phyloP scores from a whole-genome alignment of 2,113 vertebrate species.

The Plecturocebus donacophilus region DNA sequence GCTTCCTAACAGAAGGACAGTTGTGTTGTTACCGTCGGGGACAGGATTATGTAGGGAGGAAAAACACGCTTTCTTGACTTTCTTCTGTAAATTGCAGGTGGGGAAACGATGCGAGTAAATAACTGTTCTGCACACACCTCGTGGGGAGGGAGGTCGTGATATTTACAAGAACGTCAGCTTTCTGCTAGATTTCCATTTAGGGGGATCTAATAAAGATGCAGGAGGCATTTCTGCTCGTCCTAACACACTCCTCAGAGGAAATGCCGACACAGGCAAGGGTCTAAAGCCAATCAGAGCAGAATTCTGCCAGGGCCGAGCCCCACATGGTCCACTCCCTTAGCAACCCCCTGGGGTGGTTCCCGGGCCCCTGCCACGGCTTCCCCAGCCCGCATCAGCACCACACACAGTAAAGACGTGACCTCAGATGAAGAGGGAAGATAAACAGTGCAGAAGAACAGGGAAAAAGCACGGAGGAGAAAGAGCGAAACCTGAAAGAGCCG shows the following conservation, averaged over 20 bases:
- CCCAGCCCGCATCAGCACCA: neutral
- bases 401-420: neutral
- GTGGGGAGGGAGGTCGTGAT: neutral
- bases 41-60: neutral
- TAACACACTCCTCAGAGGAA: neutral
- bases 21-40: rapidly evolving
- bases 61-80: neutral
- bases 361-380: rapidly evolving
- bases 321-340: rapidly evolving
- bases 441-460: neutral
- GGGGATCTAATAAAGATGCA: neutral
- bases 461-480: rapidly evolving
- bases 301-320: rapidly evolving
- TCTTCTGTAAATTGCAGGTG: neutral
- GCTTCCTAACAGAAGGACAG: neutral
- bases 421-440: neutral
- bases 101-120: neutral
- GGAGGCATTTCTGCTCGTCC: neutral
- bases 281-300: neutral
- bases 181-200: neutral
- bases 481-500: neutral
- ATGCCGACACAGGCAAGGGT: rapidly evolving
- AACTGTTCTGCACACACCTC: neutral
- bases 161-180: neutral
- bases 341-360: rapidly evolving